These are phyloP conservation scores for Trichogramma pretiosum DNA, from an alignment of 1,140 invertebrate species.

Conservation along the genomic window DNA sequence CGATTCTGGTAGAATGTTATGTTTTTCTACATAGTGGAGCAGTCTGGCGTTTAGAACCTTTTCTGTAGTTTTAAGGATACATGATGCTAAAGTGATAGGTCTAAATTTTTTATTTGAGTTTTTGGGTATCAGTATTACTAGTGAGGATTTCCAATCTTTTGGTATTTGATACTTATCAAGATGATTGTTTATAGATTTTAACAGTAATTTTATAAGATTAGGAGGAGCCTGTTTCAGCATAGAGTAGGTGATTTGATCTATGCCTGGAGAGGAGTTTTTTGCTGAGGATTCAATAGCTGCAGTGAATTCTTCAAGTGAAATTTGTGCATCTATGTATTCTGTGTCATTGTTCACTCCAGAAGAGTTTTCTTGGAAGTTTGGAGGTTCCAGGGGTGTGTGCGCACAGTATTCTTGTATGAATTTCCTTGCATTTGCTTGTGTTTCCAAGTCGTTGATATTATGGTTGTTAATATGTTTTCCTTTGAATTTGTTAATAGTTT, in stretches of 20 bases:
- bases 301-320: background rate
- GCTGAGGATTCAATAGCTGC: background rate
- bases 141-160: conserved; percentile 6
- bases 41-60: conserved; percentile 5
- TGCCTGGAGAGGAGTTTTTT: background rate
- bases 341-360: background rate
- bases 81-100: conserved; percentile 14
- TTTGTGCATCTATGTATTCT: background rate
- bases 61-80: conserved; percentile 6
- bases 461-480: background rate
- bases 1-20: background rate
- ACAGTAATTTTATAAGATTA: background rate
- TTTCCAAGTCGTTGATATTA: background rate
- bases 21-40: background rate
- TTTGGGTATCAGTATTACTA: conserved; percentile 12
- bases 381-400: background rate
- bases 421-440: background rate
- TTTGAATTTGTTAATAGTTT: background rate
- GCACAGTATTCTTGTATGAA: background rate
- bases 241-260: background rate
- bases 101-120: background rate
- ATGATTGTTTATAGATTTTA: background rate
- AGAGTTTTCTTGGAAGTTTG: background rate
- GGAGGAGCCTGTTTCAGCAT: background rate
- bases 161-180: background rate